Conservation (phyloP, 2,888 invertebrate species). For the Mythimna vitellina region DNA sequence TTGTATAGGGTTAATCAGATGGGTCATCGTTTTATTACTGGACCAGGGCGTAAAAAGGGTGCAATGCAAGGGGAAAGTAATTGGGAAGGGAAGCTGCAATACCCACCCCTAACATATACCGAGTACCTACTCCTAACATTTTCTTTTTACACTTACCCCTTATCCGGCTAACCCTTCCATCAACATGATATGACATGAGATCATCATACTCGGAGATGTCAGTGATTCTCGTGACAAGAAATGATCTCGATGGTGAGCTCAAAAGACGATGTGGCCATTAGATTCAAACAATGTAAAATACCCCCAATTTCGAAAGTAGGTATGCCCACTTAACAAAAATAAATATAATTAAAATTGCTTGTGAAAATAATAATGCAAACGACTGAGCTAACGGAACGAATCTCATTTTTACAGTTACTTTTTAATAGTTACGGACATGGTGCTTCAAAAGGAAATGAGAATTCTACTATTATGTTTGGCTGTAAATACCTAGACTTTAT, state of each 20-base stretch:
- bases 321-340: neutral
- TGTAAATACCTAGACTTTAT: no score
- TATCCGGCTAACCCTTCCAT: neutral
- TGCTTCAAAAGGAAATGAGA: neutral
- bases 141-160: no score
- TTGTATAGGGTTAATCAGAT: no score
- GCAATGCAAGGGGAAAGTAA: neutral
- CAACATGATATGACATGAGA: neutral
- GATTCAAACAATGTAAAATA: neutral
- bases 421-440: neutral
- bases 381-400: conserved; percentile 1
- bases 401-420: conserved; percentile 16
- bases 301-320: neutral
- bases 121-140: no score
- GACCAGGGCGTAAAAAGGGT: no score
- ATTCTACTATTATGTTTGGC: no score
- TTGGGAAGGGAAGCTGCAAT: neutral
- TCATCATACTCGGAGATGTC: neutral
- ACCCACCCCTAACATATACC: neutral
- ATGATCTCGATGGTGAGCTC: neutral
- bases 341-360: conserved; percentile 3
- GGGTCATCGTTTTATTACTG: no score
- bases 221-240: neutral
- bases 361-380: conserved; percentile 7
- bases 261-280: neutral